Percentiles rank a stretch among this genome's conserved stretches.
These are phyloP conservation scores for Drosophila mimica DNA, from an alignment of 2,888 invertebrate species.

Conservation along the genomic window DNA sequence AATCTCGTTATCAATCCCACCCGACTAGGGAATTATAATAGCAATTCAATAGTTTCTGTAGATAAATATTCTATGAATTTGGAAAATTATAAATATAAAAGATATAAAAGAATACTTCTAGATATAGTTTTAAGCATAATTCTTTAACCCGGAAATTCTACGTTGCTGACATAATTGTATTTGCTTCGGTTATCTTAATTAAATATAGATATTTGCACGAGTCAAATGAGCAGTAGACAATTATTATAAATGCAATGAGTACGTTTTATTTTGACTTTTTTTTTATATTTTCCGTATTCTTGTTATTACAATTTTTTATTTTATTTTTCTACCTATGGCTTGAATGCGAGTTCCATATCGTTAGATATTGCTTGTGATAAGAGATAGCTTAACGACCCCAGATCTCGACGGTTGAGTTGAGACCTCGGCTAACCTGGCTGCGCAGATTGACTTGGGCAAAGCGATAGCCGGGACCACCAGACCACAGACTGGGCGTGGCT, in stretches of 20 bases:
- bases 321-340: background rate
- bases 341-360: background rate
- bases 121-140: background rate
- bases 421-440: conserved; percentile 52
- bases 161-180: background rate
- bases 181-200: background rate
- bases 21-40: background rate
- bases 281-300: background rate
- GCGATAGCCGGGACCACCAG: conserved; percentile 66
- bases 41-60: background rate
- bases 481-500: conserved; percentile 55
- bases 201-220: background rate
- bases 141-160: background rate
- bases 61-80: background rate
- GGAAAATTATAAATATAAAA: background rate
- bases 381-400: conserved; percentile 51
- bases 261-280: conserved; percentile 2
- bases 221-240: too few species aligned
- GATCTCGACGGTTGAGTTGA: conserved; percentile 74
- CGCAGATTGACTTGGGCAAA: conserved; percentile 56
- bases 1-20: background rate
- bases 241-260: conserved; percentile 4
- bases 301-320: background rate
- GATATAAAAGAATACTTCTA: background rate
- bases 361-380: background rate